Percentiles rank a stretch among this genome's conserved stretches.
phyloP scores from a whole-genome alignment of 2,113 vertebrate species.

The Notarius quadriscutis region DNA sequence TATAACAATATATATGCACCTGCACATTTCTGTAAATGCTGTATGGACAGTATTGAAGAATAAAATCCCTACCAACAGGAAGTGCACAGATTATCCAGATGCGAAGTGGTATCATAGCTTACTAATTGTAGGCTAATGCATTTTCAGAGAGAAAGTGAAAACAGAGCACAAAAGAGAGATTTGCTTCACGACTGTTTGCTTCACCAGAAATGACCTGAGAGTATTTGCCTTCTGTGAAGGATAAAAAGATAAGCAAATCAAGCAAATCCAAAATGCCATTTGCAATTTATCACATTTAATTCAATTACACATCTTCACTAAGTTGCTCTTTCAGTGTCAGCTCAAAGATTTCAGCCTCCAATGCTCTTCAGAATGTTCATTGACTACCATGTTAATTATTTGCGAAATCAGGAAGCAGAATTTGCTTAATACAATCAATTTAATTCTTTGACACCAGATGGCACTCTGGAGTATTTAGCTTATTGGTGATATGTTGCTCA shows the following conservation, averaged over 20 bases:
- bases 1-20: not conserved
- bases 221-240: conserved; percentile 1
- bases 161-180: not conserved
- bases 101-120: not conserved
- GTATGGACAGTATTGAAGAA: not conserved
- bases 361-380: conserved; percentile 54
- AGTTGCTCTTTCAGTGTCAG: conserved; percentile 12
- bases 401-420: conserved; percentile 56
- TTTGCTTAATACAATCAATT: conserved; percentile 55
- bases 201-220: conserved; percentile 7
- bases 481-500: not conserved
- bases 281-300: conserved; percentile 34
- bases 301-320: conserved; percentile 25
- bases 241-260: conserved; percentile 36
- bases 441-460: conserved; percentile 57
- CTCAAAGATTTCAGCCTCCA: conserved; percentile 33
- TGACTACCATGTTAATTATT: conserved; percentile 53
- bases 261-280: conserved; percentile 26
- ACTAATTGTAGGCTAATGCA: not conserved
- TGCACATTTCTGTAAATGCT: not conserved
- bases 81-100: not conserved
- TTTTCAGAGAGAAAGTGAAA: conserved; percentile 1
- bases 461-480: conserved; percentile 52
- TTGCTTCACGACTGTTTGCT: not conserved
- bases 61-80: not conserved